Percentiles rank a stretch among this genome's conserved stretches.
phyloP scores from a whole-genome alignment of 1,140 invertebrate species.

The Zaprionus africanus region DNA sequence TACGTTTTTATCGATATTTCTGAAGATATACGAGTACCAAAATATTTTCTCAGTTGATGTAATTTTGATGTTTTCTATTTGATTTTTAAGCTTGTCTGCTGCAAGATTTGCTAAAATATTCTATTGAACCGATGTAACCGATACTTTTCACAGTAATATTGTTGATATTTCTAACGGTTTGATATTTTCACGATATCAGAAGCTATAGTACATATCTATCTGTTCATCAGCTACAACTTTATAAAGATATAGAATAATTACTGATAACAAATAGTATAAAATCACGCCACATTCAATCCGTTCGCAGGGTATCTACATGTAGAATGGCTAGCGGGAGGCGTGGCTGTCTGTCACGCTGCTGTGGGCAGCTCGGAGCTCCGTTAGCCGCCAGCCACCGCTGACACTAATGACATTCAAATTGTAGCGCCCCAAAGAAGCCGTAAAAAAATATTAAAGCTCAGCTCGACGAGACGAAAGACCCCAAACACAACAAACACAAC shows the following conservation, averaged over 20 bases:
- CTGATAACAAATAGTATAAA: background rate
- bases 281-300: background rate
- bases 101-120: too few relatives aligned
- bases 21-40: too few relatives aligned
- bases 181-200: too few relatives aligned
- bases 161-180: background rate
- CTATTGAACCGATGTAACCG: too few relatives aligned
- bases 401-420: slow-evolving; percentile 79
- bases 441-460: slow-evolving; percentile 71
- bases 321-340: slow-evolving; percentile 13
- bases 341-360: slow-evolving; percentile 20
- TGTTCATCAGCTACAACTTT: too few relatives aligned
- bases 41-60: too few relatives aligned
- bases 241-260: background rate
- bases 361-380: slow-evolving; percentile 51
- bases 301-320: slow-evolving; percentile 12
- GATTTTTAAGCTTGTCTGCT: too few relatives aligned
- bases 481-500: slow-evolving; percentile 9
- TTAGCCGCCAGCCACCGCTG: slow-evolving; percentile 65
- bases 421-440: slow-evolving; percentile 73
- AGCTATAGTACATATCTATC: too few relatives aligned
- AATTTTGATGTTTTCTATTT: too few relatives aligned
- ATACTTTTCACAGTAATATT: too few relatives aligned
- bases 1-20: too few relatives aligned
- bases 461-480: slow-evolving; percentile 35